phyloP scores from a whole-genome alignment of 2,797 vertebrate genomes.

The Hippopotamyrus pictus region DNA sequence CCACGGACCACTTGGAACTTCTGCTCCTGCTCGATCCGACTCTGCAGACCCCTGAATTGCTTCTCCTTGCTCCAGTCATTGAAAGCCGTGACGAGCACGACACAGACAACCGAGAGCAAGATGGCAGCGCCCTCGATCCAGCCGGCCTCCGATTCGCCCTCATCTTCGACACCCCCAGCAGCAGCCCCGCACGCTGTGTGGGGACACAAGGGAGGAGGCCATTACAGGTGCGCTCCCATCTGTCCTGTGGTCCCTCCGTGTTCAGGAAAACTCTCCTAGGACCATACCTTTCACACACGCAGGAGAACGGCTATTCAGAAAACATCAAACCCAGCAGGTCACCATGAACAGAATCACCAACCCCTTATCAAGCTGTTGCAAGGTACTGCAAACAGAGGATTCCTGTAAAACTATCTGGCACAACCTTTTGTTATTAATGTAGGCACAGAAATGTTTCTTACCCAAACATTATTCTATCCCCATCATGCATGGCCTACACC shows the following conservation, averaged over 20 bases:
- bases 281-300: not conserved
- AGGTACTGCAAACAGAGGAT: not conserved
- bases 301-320: not conserved
- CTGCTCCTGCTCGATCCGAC: slow-evolving; percentile 95
- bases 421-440: not conserved
- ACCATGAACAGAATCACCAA: not conserved
- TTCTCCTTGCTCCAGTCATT: slow-evolving; percentile 99
- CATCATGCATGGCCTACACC: not conserved
- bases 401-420: not conserved
- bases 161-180: slow-evolving; percentile 68
- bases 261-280: not conserved
- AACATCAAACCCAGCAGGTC: not conserved
- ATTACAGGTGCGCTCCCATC: not conserved
- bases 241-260: not conserved
- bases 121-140: slow-evolving; percentile 98
- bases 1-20: slow-evolving; percentile 82
- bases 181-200: slow-evolving; percentile 70
- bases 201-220: not conserved
- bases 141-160: slow-evolving; percentile 87
- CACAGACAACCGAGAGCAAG: slow-evolving; percentile 88
- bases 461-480: not conserved
- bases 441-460: not conserved
- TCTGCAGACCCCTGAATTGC: slow-evolving; percentile 93
- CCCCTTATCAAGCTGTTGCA: not conserved
- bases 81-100: slow-evolving; percentile 94